Evolutionary conservation across 2,113 vertebrate genomes (phyloP), one percentile per base, ranked within the genome.

Genomic region (Takifugu flavidus): DNA sequence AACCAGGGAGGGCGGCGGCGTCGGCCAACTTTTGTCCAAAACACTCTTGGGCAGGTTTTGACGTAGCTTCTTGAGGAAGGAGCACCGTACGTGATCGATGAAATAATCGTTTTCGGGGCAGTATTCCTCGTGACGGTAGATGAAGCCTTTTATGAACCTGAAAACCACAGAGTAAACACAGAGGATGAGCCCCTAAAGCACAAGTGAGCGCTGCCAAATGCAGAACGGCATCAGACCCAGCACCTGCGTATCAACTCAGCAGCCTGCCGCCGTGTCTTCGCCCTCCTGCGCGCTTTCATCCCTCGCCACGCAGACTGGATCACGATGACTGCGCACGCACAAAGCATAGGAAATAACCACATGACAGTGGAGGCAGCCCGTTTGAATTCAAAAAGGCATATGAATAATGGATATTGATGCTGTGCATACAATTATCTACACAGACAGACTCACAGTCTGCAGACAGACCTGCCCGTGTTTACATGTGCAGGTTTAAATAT

Each of bases 241-340:
- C 65, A 98, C 96, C 89, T 90, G 77, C 95, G 94, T 80, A 99
- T 92, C 5, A 91, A 92, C 10, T 93, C 84, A 1, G 91, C 95
- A 1, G 97, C 97, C 88, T 93, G 87, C 71, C 93, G 94, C 77
- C 90, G 94, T 67, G 89, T 91, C 73, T 88, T 92, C 13, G 96
- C 96, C 87, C 91, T 94, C 81, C 92, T 90, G 63, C 96, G 93
- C 6, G 91, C 96, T 86, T 96, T 78, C 3, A 92, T 95, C 39
- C 96, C 97, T 62, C 97, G 90, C 97, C 96, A 99, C 89, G 91
- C 98, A 0, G 97, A 94, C 91, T 99, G 96, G 87, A 99, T 95
- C 14, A 89, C 77, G 63, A 96, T 91, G n/a, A 93, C 97, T 99
- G 62, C 6, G 67, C 57, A 70, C 12, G 67, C 45, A 81, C n/a